Evolutionary conservation across 2,888 invertebrate species (phyloP), one percentile per base, ranked within the genome.

Genomic region (Apantesis nais): DNA sequence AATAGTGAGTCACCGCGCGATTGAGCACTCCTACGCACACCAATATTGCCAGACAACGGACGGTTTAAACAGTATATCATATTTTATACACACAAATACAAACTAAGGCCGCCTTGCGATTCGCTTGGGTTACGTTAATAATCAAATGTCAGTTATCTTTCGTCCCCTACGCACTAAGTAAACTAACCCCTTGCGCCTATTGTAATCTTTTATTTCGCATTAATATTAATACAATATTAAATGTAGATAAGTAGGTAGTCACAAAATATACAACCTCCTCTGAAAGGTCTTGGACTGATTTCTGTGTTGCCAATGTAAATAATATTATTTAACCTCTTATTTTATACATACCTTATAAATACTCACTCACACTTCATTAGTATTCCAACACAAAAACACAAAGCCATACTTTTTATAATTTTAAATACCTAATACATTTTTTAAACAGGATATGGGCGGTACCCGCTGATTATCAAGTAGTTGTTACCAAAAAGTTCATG

Each of bases 21-120:
- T 77, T 72, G 74, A 74, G 74, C 74, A 88, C 90, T 87, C 92
- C 90, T 86, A 90, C 91, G 89, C 90, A 84, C 75, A 75, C 83
- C 77, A 74, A 82, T 79, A 81, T 79, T 78, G 82, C 85, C 86
- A 89, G 89, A 89, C 90, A 82, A 83, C 80, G 80, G 75, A 74
- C 75, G 79, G 74, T 85, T 86, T 84, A 82, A 85, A 84, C 83
- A 85, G 82, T 87, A 84, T 82, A 89, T 89, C 87, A 89, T 87
- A 86, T 80, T 83, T 86, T 85, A 87, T 85, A 86, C 82, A 88
- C 83, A 86, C 78, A 84, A 81, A 82, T 78, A 80, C 73, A 75
- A 74, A 78, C 76, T 62, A 68, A 76, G 63, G 67, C 63, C 25
- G 63, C 74, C 74, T 58, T 70, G 77, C 74, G 80, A 83, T 82